phyloP scores from a whole-genome alignment of 2,888 invertebrate species.

The Euplagia quadripunctaria region DNA sequence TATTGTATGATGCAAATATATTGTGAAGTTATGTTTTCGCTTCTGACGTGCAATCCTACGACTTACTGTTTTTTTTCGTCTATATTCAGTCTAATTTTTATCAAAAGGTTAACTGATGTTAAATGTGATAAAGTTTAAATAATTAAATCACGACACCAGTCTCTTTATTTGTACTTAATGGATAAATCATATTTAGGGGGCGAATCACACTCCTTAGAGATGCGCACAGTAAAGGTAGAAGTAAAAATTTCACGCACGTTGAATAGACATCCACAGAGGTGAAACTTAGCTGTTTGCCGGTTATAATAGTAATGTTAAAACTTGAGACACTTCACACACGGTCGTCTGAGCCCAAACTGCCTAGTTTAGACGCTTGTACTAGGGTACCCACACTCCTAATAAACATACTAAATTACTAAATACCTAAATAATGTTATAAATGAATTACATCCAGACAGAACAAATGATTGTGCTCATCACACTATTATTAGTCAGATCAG shows the following conservation, averaged over 20 bases:
- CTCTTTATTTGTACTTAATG: not conserved
- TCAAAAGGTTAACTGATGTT: not conserved
- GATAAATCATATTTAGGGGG: not conserved
- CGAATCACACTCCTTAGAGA: not conserved
- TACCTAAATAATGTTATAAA: no score
- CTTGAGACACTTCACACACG: no score
- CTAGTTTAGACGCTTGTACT: no score
- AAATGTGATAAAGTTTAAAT: not conserved
- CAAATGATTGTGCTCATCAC: no score
- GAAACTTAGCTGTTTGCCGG: not conserved
- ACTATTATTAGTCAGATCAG: no score
- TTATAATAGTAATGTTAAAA: not conserved
- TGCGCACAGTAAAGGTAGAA: not conserved
- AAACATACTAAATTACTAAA: no score
- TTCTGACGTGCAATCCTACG: no score
- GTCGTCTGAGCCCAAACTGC: no score
- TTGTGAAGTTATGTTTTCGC: no score
- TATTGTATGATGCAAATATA: no score
- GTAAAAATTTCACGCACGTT: not conserved
- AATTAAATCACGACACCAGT: not conserved
- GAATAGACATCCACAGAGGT: not conserved
- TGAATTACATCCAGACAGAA: no score
- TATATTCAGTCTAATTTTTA: not conserved
- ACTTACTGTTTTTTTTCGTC: slow-evolving; percentile 4
- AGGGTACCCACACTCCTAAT: no score